Conservation (phyloP, 2,113 vertebrate species). For the Accipiter virgatus region DNA sequence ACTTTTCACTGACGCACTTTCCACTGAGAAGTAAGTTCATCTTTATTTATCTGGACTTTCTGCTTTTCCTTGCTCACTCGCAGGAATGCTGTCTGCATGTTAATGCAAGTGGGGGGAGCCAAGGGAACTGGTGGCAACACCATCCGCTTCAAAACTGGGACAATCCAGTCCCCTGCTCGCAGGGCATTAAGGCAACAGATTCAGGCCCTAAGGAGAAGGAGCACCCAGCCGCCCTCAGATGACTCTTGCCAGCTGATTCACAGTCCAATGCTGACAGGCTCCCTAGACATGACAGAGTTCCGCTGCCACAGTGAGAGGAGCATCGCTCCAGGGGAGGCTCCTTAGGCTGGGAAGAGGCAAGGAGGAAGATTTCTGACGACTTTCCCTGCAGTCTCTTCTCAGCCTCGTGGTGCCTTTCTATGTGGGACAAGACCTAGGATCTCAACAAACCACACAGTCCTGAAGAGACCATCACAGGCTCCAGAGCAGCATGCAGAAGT, state of each 20-base stretch:
- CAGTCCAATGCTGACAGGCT: neutral
- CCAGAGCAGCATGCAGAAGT: neutral
- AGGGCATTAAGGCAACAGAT: neutral
- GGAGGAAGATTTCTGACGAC: neutral
- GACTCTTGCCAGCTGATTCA: constrained; percentile 7
- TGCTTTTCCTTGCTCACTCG: neutral
- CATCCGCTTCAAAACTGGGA: neutral
- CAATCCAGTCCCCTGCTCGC: neutral
- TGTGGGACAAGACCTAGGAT: neutral
- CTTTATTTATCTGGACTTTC: constrained; percentile 46
- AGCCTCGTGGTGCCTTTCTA: neutral
- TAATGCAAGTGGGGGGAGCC: neutral
- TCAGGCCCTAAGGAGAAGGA: constrained; percentile 9
- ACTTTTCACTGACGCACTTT: constrained; percentile 34
- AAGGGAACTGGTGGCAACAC: neutral
- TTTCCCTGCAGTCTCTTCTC: neutral
- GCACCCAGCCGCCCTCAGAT: neutral
- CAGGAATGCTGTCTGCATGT: neutral
- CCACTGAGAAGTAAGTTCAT: constrained; percentile 36
- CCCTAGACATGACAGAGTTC: neutral
- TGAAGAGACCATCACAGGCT: neutral
- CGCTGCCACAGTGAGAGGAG: neutral
- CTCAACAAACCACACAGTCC: neutral
- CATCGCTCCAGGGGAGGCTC: neutral
- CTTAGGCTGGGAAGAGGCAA: neutral